Percentiles rank a stretch among this genome's conserved stretches.
These are phyloP conservation scores for Stictonetta naevosa DNA, from an alignment of 2,113 vertebrate genomes.

Conservation along the genomic window DNA sequence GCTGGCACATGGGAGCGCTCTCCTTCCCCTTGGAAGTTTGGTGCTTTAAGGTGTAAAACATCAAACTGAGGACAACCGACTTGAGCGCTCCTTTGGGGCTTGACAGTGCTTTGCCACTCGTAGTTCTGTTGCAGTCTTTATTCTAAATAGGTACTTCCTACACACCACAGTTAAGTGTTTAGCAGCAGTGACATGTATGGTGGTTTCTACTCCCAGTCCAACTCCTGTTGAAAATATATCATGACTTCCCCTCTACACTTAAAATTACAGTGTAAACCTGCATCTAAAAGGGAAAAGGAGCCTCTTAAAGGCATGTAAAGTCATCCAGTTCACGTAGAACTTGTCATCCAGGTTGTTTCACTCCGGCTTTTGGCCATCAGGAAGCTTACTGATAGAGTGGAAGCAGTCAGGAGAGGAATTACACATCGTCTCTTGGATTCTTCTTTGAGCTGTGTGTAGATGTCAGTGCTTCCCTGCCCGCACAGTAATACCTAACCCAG, in stretches of 20 bases:
- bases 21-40: fast-evolving
- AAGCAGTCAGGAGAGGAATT: background rate
- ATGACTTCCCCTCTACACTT: background rate
- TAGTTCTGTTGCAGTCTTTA: fast-evolving
- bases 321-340: fast-evolving
- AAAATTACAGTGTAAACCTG: background rate
- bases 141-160: background rate
- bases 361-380: background rate
- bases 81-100: background rate
- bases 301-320: background rate
- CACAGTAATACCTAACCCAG: fast-evolving
- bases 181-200: background rate
- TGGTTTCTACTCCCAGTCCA: background rate
- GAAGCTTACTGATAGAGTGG: fast-evolving
- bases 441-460: background rate
- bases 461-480: background rate
- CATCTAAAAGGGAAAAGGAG: background rate
- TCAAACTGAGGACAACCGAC: background rate
- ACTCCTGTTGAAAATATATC: background rate
- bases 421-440: background rate
- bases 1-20: too few relatives aligned
- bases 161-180: background rate
- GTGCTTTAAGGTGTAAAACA: background rate
- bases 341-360: background rate
- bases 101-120: background rate